Evolutionary conservation across 2,888 invertebrate species (phyloP).

Genomic region (Drosophila dives): DNA sequence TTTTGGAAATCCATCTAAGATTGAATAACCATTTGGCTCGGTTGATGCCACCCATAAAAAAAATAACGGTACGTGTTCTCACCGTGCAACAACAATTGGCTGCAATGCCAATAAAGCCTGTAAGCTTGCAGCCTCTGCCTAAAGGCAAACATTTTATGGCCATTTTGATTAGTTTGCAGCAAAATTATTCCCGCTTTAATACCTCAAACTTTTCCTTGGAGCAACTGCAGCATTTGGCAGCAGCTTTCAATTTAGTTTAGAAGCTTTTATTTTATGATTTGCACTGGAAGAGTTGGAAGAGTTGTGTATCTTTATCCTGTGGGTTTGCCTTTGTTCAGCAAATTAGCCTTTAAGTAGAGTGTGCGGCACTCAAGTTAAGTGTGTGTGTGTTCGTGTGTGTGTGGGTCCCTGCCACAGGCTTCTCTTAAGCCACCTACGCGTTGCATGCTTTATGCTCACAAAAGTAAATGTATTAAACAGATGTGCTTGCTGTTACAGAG

Average conservation of each 20-base stretch:
- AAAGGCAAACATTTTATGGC: slow-evolving; percentile 40
- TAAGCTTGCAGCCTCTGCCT: slow-evolving; percentile 51
- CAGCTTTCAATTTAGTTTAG: slow-evolving; percentile 18
- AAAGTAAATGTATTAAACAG: slow-evolving; percentile 16
- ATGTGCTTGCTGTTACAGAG: not conserved
- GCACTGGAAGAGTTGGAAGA: no score
- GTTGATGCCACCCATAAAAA: slow-evolving; percentile 10
- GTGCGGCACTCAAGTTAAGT: slow-evolving; percentile 12
- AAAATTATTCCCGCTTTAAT: slow-evolving; percentile 19
- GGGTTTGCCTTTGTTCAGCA: slow-evolving; percentile 28
- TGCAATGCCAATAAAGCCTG: slow-evolving; percentile 49
- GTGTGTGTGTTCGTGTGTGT: not conserved
- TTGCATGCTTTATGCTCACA: slow-evolving; percentile 16
- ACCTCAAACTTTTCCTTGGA: slow-evolving; percentile 9
- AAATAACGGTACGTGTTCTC: slow-evolving; percentile 13
- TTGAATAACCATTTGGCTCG: slow-evolving; percentile 27
- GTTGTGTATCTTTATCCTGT: slow-evolving; percentile 11
- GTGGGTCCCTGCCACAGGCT: not conserved
- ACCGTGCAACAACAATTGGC: slow-evolving; percentile 20
- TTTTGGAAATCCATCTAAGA: slow-evolving; percentile 17
- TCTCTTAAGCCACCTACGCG: slow-evolving; percentile 17
- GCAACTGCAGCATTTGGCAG: slow-evolving; percentile 12
- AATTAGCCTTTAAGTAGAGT: slow-evolving; percentile 46
- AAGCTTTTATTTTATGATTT: slow-evolving; percentile 2
- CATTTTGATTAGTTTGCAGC: slow-evolving; percentile 50